Evolutionary conservation across 2,113 vertebrate genomes (phyloP).

Genomic region (Orycteropus afer): DNA sequence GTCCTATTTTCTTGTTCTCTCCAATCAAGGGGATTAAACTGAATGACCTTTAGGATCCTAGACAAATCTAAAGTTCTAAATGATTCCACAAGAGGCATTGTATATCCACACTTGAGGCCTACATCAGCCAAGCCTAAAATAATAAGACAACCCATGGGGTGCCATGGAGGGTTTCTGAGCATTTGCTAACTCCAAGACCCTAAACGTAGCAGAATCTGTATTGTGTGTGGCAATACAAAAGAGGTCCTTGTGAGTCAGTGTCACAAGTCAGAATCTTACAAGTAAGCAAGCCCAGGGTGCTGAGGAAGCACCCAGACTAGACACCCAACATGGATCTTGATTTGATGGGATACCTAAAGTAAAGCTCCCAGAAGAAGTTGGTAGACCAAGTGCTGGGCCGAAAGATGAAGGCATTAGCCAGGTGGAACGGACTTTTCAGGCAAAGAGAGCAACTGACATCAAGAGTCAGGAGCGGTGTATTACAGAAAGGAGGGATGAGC

Average conservation of each 20-base stretch:
- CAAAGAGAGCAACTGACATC: neutral
- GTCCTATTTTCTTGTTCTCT: neutral
- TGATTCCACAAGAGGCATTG: neutral
- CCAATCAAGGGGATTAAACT: neutral
- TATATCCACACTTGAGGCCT: neutral
- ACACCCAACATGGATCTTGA: neutral
- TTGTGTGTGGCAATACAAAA: neutral
- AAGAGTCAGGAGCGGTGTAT: neutral
- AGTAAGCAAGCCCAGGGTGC: neutral
- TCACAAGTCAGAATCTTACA: neutral
- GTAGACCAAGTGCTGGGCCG: neutral
- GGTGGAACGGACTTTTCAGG: neutral
- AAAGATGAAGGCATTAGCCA: neutral
- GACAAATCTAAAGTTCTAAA: conserved; percentile 29
- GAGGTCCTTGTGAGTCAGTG: neutral
- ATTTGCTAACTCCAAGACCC: neutral
- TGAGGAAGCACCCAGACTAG: neutral
- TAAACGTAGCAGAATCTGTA: neutral
- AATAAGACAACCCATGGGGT: neutral
- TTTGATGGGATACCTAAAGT: neutral
- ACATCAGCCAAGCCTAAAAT: neutral
- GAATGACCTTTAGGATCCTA: neutral
- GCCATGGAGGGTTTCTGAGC: neutral
- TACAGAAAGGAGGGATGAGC: conserved; percentile 34
- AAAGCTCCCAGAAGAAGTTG: neutral